These are phyloP conservation scores for Cyanistes caeruleus DNA, from an alignment of 2,113 vertebrate species.

Conservation along the genomic window DNA sequence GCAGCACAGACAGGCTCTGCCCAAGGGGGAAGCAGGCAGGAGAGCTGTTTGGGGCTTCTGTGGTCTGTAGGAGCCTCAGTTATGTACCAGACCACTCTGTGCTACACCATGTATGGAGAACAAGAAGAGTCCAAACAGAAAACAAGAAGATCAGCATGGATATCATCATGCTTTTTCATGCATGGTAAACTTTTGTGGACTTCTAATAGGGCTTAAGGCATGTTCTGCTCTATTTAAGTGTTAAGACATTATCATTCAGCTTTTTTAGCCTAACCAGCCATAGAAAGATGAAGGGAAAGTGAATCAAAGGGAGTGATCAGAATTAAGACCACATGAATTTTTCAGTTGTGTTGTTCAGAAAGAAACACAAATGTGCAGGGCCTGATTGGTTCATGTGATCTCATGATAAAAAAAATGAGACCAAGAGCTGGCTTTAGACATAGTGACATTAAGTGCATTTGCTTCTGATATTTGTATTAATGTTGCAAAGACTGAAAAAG, in stretches of 20 bases:
- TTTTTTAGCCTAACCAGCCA: not conserved
- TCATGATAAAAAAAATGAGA: not conserved
- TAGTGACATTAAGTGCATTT: not conserved
- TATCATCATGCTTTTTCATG: not conserved
- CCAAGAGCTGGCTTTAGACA: not conserved
- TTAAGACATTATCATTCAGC: not conserved
- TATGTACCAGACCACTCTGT: not conserved
- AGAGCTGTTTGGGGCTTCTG: not conserved
- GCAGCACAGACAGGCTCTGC: not conserved
- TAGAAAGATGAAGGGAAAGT: not conserved
- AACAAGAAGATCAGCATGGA: not conserved
- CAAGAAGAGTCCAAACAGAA: not conserved
- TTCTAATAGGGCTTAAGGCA: not conserved
- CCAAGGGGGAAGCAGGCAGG: not conserved
- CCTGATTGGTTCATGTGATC: not conserved
- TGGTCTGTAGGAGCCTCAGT: not conserved
- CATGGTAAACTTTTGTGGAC: not conserved
- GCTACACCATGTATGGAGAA: fast-evolving
- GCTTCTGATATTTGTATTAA: not conserved
- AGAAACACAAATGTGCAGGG: not conserved
- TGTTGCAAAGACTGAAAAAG: not conserved
- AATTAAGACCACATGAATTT: not conserved
- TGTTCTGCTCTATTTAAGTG: not conserved
- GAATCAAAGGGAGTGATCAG: not conserved
- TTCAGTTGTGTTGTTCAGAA: not conserved